phyloP scores from a whole-genome alignment of 2,888 invertebrate genomes.

The Bugulina stolonifera region DNA sequence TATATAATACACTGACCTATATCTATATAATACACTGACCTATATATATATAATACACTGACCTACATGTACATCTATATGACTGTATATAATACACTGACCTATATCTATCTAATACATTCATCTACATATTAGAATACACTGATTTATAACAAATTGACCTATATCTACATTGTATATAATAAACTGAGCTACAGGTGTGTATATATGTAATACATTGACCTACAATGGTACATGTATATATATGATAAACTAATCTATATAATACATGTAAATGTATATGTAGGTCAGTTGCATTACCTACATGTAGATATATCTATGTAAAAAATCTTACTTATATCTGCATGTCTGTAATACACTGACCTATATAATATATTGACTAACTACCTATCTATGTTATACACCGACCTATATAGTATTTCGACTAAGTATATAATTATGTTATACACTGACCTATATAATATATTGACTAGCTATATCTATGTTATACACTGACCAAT shows the following conservation, averaged over 20 bases:
- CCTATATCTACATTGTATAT: too few species aligned
- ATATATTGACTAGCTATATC: not conserved
- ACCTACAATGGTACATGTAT: too few species aligned
- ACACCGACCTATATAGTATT: not conserved
- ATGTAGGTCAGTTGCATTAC: not conserved
- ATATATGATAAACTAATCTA: too few species aligned
- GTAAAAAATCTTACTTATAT: too few species aligned
- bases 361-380: not conserved
- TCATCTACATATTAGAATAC: too few species aligned
- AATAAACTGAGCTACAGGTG: too few species aligned
- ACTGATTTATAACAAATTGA: not conserved
- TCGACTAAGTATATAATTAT: not conserved
- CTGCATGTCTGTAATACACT: not conserved
- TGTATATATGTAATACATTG: too few species aligned
- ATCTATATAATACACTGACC: not conserved
- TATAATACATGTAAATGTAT: too few species aligned
- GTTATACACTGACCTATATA: not conserved
- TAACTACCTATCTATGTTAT: not conserved
- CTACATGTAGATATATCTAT: not conserved
- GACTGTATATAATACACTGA: not conserved
- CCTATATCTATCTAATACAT: not conserved
- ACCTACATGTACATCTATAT: not conserved
- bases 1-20: not conserved
- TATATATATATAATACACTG: not conserved
- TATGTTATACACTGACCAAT: not conserved